Evolutionary conservation across 1,140 invertebrate genomes (phyloP).

Genomic region (Cydia splendana): DNA sequence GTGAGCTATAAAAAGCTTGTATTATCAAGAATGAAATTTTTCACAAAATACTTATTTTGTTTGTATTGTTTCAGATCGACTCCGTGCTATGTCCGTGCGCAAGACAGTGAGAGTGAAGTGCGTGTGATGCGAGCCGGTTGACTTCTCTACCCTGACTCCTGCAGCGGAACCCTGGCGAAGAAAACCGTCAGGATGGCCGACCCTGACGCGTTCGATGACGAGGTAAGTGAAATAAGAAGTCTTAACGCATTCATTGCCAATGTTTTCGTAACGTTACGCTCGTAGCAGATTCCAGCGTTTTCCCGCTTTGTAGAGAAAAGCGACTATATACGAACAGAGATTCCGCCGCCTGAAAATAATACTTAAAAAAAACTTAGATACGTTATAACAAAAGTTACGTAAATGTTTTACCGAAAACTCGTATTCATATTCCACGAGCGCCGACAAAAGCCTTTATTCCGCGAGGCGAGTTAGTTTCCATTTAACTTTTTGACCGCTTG

Average conservation of each 20-base stretch:
- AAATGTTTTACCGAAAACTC: not conserved
- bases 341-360: no score
- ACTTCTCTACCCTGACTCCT: not conserved
- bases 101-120: not conserved
- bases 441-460: not conserved
- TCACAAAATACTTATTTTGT: no score
- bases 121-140: not conserved
- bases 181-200: conserved; percentile 54
- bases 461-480: not conserved
- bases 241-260: no score
- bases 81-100: conserved; percentile 67
- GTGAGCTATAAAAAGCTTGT: no score
- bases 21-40: no score
- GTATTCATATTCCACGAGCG: not conserved
- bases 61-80: conserved; percentile 14
- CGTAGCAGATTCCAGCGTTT: no score
- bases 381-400: conserved; percentile 34
- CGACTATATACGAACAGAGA: no score
- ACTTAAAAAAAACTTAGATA: not conserved
- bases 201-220: conserved; percentile 65
- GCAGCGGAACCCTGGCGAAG: conserved; percentile 26
- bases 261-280: no score
- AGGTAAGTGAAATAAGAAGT: conserved; percentile 47
- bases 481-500: conserved; percentile 10
- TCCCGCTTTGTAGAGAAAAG: no score